These are phyloP conservation scores for Heliconius charithonia DNA, from an alignment of 2,888 invertebrate species.

Conservation along the genomic window DNA sequence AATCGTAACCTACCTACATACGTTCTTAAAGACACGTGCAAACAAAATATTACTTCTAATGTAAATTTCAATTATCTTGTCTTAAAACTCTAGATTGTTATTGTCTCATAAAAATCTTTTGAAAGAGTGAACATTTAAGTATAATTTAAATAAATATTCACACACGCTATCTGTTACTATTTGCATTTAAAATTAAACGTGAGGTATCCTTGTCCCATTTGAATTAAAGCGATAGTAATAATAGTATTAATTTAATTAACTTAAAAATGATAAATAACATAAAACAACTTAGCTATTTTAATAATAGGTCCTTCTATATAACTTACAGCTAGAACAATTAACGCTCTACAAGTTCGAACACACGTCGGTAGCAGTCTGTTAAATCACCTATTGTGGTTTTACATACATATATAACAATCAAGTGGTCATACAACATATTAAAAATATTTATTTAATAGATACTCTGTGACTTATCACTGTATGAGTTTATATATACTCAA, in stretches of 20 bases:
- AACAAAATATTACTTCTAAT: constrained; percentile 36
- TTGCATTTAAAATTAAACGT: neutral
- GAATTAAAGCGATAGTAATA: neutral
- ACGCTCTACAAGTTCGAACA: neutral
- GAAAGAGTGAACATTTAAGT: constrained; percentile 4
- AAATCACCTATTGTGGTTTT: constrained; percentile 3
- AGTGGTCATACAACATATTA: neutral
- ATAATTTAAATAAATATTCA: constrained; percentile 17
- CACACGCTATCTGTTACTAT: constrained; percentile 21
- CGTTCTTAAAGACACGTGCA: constrained; percentile 36
- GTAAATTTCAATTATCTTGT: constrained; percentile 37
- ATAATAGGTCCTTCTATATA: neutral
- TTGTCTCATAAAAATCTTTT: constrained; percentile 19
- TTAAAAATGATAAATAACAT: neutral
- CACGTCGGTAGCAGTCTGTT: neutral
- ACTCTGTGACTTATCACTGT: constrained; percentile 42
- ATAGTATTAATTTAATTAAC: neutral
- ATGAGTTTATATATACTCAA: constrained; percentile 20
- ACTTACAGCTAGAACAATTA: neutral
- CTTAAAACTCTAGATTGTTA: constrained; percentile 28
- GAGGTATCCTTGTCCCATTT: neutral
- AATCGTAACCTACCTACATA: constrained; percentile 20
- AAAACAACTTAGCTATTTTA: neutral
- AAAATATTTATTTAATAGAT: constrained; percentile 12
- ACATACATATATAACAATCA: neutral